Base-by-base conservation (phyloP, 2,888 invertebrate species). In the Protophormia terraenovae region DNA sequence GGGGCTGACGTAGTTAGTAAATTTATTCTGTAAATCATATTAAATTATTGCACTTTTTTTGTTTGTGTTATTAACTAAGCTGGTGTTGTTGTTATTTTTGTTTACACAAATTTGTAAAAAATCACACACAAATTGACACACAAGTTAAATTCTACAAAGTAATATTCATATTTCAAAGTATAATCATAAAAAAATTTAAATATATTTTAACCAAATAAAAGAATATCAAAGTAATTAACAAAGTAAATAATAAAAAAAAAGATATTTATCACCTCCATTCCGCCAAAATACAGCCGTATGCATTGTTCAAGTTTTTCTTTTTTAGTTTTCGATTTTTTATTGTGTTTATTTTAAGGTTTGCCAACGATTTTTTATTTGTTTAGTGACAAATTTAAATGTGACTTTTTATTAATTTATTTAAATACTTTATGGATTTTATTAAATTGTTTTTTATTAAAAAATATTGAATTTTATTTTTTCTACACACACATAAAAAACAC, bases 221-320 rank as follows among this genome's bases (percentile, higher is more conserved):
- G n/a, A 24, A 12, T 55, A 16, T 2, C 24, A 55, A 73, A 53
- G 12, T 35, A 55, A 41, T 58, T 64, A 73, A 84, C 45, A 58
- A 38, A 55, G 55, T 35, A 55, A 72, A 66, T 79, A 84, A 77
- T 64, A 38, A 71, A 47, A 38, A 73, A 58, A 50, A 62, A 32
- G 12, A 66, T 60, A 32, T 32, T 66, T 81, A 78, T 89, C 88
- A 92, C 92, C 92, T 90, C 92, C 92, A 87, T 92, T 91, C 83
- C 91, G 90, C 91, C 92, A 92, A 88, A 92, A 92, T 38, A 92
- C 92, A 41, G 92, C 93, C 50, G 92, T 92, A 87, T 92, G 92
- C 92, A 92, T 92, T 76, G 29, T 27, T 80, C 2, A 10, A 38
- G 8, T 82, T 45, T 32, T 12, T 64, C 24, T 64, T 16, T 2